Conservation (phyloP, 2,113 vertebrate genomes). For the Pagrus major region DNA sequence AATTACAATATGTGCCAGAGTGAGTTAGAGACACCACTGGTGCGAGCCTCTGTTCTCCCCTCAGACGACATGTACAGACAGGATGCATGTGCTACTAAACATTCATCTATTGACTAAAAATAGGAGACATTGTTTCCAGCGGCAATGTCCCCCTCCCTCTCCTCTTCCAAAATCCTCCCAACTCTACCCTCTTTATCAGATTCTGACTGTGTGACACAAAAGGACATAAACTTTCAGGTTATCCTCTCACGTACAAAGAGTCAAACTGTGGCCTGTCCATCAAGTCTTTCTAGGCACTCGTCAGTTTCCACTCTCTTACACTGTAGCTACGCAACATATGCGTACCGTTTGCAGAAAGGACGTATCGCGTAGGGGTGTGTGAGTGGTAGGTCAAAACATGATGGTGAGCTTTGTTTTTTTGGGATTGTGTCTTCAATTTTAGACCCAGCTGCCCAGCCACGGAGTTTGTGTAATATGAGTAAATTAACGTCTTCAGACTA, state of each 20-base stretch:
- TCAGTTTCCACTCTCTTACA: not conserved
- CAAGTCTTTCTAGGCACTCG: not conserved
- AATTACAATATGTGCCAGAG: not conserved
- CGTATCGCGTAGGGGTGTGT: too few species aligned
- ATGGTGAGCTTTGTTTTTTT: too few species aligned
- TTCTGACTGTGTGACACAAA: slow-evolving; percentile 44
- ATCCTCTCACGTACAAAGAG: slow-evolving; percentile 6
- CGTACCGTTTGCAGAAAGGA: too few species aligned
- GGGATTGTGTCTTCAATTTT: too few species aligned
- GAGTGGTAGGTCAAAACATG: too few species aligned
- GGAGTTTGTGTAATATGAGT: too few species aligned
- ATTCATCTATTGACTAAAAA: slow-evolving; percentile 78
- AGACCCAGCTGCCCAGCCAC: too few species aligned
- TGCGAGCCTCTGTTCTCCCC: slow-evolving; percentile 28
- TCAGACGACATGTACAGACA: slow-evolving; percentile 68
- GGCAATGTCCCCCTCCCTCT: slow-evolving; percentile 28
- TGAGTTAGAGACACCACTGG: slow-evolving; percentile 10
- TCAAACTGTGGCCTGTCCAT: not conserved
- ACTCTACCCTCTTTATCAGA: slow-evolving; percentile 19
- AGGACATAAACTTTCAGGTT: slow-evolving; percentile 33
- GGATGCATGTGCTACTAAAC: slow-evolving; percentile 69
- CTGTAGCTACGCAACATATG: too few species aligned
- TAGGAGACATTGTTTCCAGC: slow-evolving; percentile 73
- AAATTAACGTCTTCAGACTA: too few species aligned
- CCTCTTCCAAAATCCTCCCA: slow-evolving; percentile 16